Conservation (phyloP, 2,797 vertebrate species). For the Yasuhikotakia modesta region DNA sequence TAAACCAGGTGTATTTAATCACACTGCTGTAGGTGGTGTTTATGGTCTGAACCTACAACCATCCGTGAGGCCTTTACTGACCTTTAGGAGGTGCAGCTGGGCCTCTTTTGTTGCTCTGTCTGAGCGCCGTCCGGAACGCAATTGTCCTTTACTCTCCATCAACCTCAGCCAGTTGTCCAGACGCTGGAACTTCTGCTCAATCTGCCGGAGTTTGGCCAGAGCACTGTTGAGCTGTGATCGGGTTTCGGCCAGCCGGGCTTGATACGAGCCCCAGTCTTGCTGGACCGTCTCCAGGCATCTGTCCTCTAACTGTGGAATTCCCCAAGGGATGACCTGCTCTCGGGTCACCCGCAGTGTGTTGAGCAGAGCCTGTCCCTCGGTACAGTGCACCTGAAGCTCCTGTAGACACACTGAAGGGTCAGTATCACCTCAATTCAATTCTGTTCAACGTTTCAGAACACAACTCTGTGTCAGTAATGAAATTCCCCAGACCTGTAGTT, state of each 20-base stretch:
- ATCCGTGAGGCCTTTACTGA: constrained; percentile 61
- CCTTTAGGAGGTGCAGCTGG: constrained; percentile 90
- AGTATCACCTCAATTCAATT: background rate
- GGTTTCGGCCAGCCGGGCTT: constrained; percentile 83
- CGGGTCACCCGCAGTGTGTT: constrained; percentile 82
- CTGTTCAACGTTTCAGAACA: no score
- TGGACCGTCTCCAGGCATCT: constrained; percentile 84
- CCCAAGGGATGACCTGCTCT: constrained; percentile 89
- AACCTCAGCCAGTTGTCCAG: constrained; percentile 86
- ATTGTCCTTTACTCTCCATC: constrained; percentile 80
- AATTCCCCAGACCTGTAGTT: constrained; percentile 83
- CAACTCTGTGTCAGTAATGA: background rate
- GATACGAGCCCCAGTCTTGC: constrained; percentile 89
- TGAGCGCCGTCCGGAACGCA: constrained; percentile 81
- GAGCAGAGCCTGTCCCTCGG: constrained; percentile 87
- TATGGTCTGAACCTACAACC: background rate
- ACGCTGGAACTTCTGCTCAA: constrained; percentile 87
- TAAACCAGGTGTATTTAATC: no score
- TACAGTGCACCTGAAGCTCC: constrained; percentile 87
- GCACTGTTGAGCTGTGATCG: constrained; percentile 79
- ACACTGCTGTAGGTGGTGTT: no score
- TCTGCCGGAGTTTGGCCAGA: constrained; percentile 82
- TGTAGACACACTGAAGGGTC: constrained; percentile 56
- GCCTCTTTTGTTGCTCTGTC: constrained; percentile 83
- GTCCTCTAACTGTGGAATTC: constrained; percentile 89